Evolutionary conservation across 2,888 invertebrate species (phyloP).

Genomic region (Drosophila formosana): DNA sequence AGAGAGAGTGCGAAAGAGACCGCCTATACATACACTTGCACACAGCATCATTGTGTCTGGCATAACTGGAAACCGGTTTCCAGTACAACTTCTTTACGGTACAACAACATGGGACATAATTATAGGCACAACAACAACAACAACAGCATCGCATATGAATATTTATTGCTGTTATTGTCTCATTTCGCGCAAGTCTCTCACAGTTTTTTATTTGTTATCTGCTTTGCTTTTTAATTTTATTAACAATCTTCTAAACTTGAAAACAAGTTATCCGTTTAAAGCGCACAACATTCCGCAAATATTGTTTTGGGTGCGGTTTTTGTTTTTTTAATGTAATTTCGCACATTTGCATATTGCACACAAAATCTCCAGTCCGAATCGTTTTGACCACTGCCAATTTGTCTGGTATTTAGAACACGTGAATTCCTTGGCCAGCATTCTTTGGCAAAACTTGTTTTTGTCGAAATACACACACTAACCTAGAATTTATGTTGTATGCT

Average conservation of each 20-base stretch:
- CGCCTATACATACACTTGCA: slow-evolving; percentile 15
- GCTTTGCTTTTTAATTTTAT: slow-evolving; percentile 37
- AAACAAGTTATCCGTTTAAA: slow-evolving; percentile 60
- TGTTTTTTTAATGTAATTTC: slow-evolving; percentile 45
- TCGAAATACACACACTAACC: slow-evolving; percentile 62
- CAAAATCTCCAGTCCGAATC: background rate
- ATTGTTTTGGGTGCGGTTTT: slow-evolving; percentile 50
- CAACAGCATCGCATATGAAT: slow-evolving; percentile 29
- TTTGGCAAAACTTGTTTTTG: slow-evolving; percentile 68
- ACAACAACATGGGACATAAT: slow-evolving; percentile 64
- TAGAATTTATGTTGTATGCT: slow-evolving; percentile 45
- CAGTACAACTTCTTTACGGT: slow-evolving; percentile 57
- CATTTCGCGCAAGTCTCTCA: slow-evolving; percentile 56
- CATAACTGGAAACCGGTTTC: slow-evolving; percentile 69
- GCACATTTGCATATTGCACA: slow-evolving; percentile 55
- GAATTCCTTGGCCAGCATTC: slow-evolving; percentile 12
- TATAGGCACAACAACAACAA: slow-evolving; percentile 56
- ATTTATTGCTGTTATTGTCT: slow-evolving; percentile 39
- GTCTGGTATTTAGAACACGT: slow-evolving; percentile 30
- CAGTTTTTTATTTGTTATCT: slow-evolving; percentile 43
- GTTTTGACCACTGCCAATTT: slow-evolving; percentile 8
- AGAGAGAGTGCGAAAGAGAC: background rate
- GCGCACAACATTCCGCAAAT: slow-evolving; percentile 52
- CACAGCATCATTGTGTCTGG: slow-evolving; percentile 66
- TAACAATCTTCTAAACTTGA: slow-evolving; percentile 62